A percentile compares a stretch with the other conserved stretches of the same genome.
Evolutionary conservation across 2,888 invertebrate species (phyloP).

Genomic region (Argyresthia goedartella): DNA sequence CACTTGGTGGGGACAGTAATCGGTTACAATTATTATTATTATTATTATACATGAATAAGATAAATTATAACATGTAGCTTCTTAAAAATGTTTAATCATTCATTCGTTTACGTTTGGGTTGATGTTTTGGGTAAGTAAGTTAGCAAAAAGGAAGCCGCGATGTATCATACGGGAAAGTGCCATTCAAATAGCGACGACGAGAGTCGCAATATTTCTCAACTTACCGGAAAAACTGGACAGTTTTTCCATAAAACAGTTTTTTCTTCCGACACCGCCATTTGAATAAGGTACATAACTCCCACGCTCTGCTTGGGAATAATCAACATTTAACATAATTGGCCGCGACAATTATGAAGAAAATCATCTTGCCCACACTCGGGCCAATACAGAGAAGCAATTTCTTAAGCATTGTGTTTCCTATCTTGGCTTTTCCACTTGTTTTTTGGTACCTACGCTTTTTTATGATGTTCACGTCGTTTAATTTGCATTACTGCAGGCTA

Average conservation of each 20-base stretch:
- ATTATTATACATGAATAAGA: no score
- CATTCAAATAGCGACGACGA: conserved; percentile 2
- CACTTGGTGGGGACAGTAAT: no score
- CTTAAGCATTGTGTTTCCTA: conserved; percentile 1
- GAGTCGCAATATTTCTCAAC: conserved; percentile 16
- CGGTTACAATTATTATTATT: no score
- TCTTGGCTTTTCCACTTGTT: not conserved
- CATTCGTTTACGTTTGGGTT: no score
- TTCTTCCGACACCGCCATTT: conserved; percentile 30
- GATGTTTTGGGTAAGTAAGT: no score
- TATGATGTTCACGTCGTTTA: no score
- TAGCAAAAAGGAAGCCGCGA: no score
- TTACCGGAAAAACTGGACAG: conserved; percentile 65
- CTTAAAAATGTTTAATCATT: no score
- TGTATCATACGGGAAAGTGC: not conserved
- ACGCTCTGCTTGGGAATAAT: conserved; percentile 24
- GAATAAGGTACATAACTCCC: conserved; percentile 50
- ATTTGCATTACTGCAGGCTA: not conserved
- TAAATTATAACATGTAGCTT: no score
- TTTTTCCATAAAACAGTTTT: conserved; percentile 40
- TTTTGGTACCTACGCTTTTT: not conserved
- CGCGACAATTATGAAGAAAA: conserved; percentile 17
- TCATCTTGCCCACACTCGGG: conserved; percentile 7
- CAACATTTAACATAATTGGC: conserved; percentile 16
- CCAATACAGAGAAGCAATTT: conserved; percentile 21